A percentile compares a stretch with the other conserved stretches of the same genome.
phyloP scores from a whole-genome alignment of 2,797 vertebrate species.

The Phrynocephalus forsythii region DNA sequence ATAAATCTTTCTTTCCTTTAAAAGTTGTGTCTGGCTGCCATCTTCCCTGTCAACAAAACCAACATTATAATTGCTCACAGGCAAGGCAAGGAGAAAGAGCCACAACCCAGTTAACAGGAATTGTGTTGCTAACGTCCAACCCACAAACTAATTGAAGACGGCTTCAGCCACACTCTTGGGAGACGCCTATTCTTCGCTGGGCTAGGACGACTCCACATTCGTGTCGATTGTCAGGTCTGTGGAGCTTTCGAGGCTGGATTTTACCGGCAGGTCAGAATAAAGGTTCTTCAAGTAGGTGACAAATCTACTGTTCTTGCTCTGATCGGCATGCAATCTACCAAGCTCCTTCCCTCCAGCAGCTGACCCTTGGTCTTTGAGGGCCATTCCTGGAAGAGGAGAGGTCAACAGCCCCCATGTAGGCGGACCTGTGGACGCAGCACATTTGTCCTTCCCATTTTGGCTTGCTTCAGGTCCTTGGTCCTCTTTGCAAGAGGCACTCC shows the following conservation, averaged over 20 bases:
- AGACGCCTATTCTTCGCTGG: background rate
- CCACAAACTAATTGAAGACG: too few relatives aligned
- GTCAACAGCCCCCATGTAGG: too few relatives aligned
- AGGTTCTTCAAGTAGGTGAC: conserved; percentile 4
- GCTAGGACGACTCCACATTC: background rate
- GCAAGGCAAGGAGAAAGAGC: background rate
- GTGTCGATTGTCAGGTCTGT: background rate
- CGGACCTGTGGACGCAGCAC: fast-evolving
- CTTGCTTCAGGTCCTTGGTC: background rate
- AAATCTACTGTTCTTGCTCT: background rate
- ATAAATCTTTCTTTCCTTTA: background rate
- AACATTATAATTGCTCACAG: background rate
- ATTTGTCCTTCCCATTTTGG: background rate
- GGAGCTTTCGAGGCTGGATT: background rate
- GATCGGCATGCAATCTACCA: fast-evolving
- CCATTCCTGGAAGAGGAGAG: background rate
- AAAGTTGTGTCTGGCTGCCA: background rate
- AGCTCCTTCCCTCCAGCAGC: background rate
- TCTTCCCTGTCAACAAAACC: background rate
- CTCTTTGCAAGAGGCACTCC: background rate
- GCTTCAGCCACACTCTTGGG: background rate
- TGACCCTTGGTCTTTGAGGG: background rate
- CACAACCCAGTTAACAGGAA: background rate
- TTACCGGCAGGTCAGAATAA: background rate
- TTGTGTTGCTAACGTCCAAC: background rate